phyloP scores from a whole-genome alignment of 2,797 vertebrate species.

The Enteromius treurensis region DNA sequence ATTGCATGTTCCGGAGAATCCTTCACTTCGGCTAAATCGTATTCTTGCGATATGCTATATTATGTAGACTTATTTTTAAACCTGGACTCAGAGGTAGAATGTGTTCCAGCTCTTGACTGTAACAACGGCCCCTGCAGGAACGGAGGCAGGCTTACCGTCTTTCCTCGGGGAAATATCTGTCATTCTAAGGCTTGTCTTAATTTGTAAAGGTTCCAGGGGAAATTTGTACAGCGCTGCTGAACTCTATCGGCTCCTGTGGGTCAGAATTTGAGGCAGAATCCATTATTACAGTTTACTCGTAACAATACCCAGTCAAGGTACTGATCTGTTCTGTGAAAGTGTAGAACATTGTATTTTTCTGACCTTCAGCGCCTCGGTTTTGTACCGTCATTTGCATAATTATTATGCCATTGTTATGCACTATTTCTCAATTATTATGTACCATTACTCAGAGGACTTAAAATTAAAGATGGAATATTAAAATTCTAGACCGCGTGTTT shows the following conservation, averaged over 20 bases:
- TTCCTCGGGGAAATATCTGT: constrained; percentile 20
- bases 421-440: constrained; percentile 29
- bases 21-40: not conserved
- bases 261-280: constrained; percentile 21
- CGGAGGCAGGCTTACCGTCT: not conserved
- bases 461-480: constrained; percentile 20
- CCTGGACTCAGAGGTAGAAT: constrained; percentile 7
- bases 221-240: not conserved
- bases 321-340: constrained; percentile 9
- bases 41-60: not conserved
- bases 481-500: not conserved
- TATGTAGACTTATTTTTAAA: constrained; percentile 25
- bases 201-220: constrained; percentile 34
- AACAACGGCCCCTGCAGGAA: constrained; percentile 40
- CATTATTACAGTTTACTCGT: constrained; percentile 16
- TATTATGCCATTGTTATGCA: constrained; percentile 19
- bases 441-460: constrained; percentile 1
- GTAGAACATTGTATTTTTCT: constrained; percentile 4
- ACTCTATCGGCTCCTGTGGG: constrained; percentile 8
- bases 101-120: constrained; percentile 26
- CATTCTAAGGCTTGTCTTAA: constrained; percentile 18
- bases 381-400: constrained; percentile 28
- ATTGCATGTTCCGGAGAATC: not conserved
- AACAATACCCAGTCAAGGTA: not conserved
- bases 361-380: constrained; percentile 14